A percentile compares a stretch with the other conserved stretches of the same genome.
Conservation (phyloP, 92 coral and sea anemone species). For the Porites divaricata region DNA sequence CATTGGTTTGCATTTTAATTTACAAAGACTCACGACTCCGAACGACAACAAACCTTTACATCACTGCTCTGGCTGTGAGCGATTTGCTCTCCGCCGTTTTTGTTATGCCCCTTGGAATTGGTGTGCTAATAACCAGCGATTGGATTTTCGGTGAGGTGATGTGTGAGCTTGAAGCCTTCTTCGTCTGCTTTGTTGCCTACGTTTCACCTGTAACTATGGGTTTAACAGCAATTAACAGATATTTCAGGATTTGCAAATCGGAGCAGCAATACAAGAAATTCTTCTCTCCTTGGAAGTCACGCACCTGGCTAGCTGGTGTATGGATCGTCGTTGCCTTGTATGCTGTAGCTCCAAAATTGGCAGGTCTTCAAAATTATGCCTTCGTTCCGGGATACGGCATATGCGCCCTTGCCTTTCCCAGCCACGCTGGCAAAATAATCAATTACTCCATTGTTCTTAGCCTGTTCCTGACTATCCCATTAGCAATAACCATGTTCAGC, state of each 20-base stretch:
- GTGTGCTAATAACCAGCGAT: neutral
- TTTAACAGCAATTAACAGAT: neutral
- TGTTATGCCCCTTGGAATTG: neutral
- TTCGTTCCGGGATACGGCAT: conserved; percentile 7
- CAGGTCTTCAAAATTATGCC: neutral
- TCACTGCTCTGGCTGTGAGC: conserved; percentile 1
- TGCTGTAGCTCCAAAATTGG: neutral
- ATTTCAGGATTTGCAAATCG: neutral
- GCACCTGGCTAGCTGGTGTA: neutral
- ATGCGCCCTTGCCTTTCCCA: neutral
- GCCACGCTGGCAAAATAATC: neutral
- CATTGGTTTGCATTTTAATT: conserved; percentile 2
- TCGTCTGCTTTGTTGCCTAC: neutral
- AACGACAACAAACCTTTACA: conserved; percentile 14
- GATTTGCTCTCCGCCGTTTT: neutral
- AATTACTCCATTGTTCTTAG: neutral
- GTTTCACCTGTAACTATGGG: conserved; percentile 3
- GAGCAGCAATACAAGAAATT: neutral
- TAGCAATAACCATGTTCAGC: neutral
- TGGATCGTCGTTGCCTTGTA: neutral
- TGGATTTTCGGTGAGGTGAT: neutral
- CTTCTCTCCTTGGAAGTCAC: neutral
- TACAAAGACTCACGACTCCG: conserved; percentile 3
- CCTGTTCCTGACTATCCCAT: neutral
- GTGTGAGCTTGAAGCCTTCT: neutral